phyloP scores from a whole-genome alignment of 2,113 vertebrate species.

The Ovis canadensis region DNA sequence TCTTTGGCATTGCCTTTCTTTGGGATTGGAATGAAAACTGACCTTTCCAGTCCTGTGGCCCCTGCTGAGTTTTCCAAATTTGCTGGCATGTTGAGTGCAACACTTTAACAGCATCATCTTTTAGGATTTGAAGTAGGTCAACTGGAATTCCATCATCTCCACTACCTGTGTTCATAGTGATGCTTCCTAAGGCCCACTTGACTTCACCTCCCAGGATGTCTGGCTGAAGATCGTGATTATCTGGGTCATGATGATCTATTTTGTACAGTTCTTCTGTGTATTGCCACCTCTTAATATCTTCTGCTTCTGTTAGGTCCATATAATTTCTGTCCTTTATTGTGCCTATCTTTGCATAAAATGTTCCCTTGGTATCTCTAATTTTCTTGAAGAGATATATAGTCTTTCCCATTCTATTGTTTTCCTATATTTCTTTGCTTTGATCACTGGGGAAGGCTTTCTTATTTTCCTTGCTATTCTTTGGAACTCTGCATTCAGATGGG shows the following conservation, averaged over 20 bases:
- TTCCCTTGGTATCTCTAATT: background rate
- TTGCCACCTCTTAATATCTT: background rate
- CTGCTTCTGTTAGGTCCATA: background rate
- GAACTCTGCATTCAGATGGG: background rate
- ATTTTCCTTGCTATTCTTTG: background rate
- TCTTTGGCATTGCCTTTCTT: background rate
- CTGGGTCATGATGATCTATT: background rate
- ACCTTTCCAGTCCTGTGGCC: background rate
- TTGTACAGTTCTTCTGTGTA: background rate
- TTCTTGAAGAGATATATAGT: background rate
- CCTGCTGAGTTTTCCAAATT: background rate
- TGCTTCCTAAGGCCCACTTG: background rate
- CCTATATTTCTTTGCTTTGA: background rate
- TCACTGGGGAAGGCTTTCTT: background rate
- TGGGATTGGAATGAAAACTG: background rate
- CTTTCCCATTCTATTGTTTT: background rate
- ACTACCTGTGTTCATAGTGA: background rate
- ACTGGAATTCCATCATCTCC: background rate
- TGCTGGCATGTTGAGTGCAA: background rate
- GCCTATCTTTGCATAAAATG: background rate
- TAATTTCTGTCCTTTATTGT: background rate
- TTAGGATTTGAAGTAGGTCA: background rate
- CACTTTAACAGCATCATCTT: background rate
- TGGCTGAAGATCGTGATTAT: background rate
- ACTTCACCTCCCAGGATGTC: background rate